A percentile compares a stretch with the other conserved stretches of the same genome.
Conservation (phyloP, 2,797 vertebrate genomes). For the Capromys pilorides region DNA sequence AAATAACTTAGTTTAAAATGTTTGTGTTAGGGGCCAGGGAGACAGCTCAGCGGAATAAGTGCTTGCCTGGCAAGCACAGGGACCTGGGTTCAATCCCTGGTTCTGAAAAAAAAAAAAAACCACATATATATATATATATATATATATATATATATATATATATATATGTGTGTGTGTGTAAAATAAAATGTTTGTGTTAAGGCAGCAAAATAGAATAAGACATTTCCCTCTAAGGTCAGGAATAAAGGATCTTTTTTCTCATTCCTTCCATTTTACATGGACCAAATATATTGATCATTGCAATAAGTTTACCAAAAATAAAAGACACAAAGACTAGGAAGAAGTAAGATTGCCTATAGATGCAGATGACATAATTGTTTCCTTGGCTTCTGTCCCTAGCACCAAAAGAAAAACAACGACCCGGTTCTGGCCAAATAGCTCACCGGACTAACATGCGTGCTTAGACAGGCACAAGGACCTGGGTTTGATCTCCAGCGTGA, state of each 20-base stretch:
- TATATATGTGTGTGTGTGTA: too few species aligned
- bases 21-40: neutral
- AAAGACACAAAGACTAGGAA: neutral
- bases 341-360: neutral
- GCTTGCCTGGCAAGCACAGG: too few species aligned
- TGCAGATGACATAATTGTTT: neutral
- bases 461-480: too few species aligned
- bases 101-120: too few species aligned
- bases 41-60: too few species aligned
- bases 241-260: neutral
- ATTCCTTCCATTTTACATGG: neutral
- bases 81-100: too few species aligned
- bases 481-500: too few species aligned
- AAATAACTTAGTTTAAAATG: neutral
- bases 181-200: neutral
- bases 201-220: neutral
- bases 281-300: neutral
- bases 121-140: too few species aligned
- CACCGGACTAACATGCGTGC: too few species aligned
- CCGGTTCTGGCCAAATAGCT: too few species aligned
- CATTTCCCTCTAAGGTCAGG: neutral
- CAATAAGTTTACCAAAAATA: slow-evolving; percentile 5
- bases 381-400: neutral
- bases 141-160: too few species aligned
- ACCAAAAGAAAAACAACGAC: neutral